phyloP scores from a whole-genome alignment of 35 echinoderm and acorn worm species.

The Apostichopus japonicus region DNA sequence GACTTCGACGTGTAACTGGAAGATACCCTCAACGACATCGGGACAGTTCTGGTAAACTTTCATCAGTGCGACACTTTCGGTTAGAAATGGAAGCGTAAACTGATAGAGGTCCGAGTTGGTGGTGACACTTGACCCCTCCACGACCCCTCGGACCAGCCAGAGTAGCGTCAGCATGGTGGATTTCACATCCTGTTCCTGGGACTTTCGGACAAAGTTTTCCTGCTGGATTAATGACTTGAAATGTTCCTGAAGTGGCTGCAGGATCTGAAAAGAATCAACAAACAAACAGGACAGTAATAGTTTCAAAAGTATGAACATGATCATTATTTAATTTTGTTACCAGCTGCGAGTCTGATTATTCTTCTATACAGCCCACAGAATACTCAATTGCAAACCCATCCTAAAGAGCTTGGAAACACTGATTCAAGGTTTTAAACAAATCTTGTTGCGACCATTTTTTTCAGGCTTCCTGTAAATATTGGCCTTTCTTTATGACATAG shows the following conservation, averaged over 20 bases:
- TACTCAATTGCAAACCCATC: no score
- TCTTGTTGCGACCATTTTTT: no score
- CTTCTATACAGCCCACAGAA: no score
- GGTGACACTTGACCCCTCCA: conserved; percentile 78
- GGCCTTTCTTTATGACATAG: no score
- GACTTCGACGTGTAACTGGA: conserved; percentile 77
- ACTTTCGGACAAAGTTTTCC: conserved; percentile 77
- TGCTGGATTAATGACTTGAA: conserved; percentile 78
- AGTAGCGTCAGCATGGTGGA: conserved; percentile 62
- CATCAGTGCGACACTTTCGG: conserved; percentile 71
- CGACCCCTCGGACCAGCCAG: conserved; percentile 70
- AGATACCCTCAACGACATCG: conserved; percentile 71
- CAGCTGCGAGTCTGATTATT: no score
- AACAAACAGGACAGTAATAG: no score
- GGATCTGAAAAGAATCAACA: neutral
- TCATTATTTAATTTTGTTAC: no score
- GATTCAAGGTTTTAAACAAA: no score
- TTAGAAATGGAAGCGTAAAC: conserved; percentile 79
- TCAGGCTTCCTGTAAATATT: no score
- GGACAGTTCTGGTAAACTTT: conserved; percentile 85
- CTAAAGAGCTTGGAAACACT: no score
- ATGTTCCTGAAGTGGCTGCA: conserved; percentile 82
- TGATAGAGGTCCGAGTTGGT: conserved; percentile 58
- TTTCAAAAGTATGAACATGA: no score
- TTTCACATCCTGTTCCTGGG: conserved; percentile 66